Conservation (phyloP, 2,113 vertebrate species). For the Myotis lucifugus region DNA sequence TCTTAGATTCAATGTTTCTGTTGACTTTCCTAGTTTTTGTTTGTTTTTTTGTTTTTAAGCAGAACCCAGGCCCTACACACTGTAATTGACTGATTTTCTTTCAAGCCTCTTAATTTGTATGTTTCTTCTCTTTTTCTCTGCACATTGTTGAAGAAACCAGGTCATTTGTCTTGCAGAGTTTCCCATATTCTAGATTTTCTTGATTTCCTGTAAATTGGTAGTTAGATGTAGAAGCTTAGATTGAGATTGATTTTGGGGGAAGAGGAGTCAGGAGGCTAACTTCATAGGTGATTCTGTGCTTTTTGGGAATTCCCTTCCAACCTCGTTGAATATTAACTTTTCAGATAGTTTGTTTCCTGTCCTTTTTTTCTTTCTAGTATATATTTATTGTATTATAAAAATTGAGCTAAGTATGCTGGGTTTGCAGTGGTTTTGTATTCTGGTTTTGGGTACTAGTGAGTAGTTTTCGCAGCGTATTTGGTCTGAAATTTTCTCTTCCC, state of each 20-base stretch:
- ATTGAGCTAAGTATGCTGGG: neutral
- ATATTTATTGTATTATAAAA: neutral
- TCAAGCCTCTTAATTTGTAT: slow-evolving; percentile 9
- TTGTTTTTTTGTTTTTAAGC: neutral
- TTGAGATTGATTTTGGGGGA: neutral
- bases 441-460: slow-evolving; percentile 18
- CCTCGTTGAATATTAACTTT: neutral
- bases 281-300: slow-evolving; percentile 7
- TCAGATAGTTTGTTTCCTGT: neutral
- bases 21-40: slow-evolving; percentile 13
- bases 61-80: neutral
- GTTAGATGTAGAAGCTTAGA: neutral
- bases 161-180: slow-evolving; percentile 35
- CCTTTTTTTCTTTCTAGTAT: neutral
- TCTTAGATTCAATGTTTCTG: neutral
- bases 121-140: neutral
- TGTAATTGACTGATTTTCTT: neutral
- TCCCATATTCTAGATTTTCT: slow-evolving; percentile 32
- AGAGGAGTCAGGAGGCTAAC: neutral
- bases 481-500: neutral
- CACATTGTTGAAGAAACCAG: neutral
- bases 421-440: neutral
- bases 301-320: neutral
- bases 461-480: neutral
- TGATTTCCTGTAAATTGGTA: slow-evolving; percentile 6